A percentile compares a stretch with the other conserved stretches of the same genome.
Evolutionary conservation across 2,888 invertebrate genomes (phyloP).

Genomic region (Globia sparganii): DNA sequence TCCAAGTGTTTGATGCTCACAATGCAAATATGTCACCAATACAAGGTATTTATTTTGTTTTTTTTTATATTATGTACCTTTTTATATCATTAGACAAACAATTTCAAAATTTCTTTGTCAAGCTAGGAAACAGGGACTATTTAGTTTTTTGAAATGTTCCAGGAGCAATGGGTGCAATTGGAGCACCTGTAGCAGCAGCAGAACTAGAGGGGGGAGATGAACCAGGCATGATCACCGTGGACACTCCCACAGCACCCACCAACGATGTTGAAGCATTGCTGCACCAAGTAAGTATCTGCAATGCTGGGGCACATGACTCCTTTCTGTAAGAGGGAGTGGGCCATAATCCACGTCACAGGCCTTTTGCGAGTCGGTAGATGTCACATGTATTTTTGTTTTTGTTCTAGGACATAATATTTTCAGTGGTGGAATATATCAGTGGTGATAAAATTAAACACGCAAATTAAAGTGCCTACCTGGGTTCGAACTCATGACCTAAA

Average conservation of each 20-base stretch:
- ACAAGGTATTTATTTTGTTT: slow-evolving; percentile 77
- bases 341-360: not conserved
- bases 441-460: not conserved
- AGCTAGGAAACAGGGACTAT: not conserved
- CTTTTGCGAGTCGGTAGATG: too few species aligned
- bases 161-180: slow-evolving; percentile 84
- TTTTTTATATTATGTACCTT: not conserved
- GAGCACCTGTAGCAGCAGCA: slow-evolving; percentile 91
- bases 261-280: slow-evolving; percentile 93
- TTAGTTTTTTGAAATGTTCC: slow-evolving; percentile 8
- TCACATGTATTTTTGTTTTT: not conserved
- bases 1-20: slow-evolving; percentile 91
- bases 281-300: slow-evolving; percentile 89
- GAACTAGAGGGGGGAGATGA: slow-evolving; percentile 96
- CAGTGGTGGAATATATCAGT: too few species aligned
- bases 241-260: slow-evolving; percentile 93
- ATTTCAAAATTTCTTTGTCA: not conserved
- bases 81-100: too few species aligned
- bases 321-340: not conserved
- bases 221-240: slow-evolving; percentile 94
- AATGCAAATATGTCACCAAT: slow-evolving; percentile 88
- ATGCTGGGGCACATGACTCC: not conserved
- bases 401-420: not conserved
- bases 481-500: too few species aligned
- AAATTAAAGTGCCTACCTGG: not conserved